Evolutionary conservation across 1,140 invertebrate species (phyloP).

Genomic region (Sitodiplosis mosellana): DNA sequence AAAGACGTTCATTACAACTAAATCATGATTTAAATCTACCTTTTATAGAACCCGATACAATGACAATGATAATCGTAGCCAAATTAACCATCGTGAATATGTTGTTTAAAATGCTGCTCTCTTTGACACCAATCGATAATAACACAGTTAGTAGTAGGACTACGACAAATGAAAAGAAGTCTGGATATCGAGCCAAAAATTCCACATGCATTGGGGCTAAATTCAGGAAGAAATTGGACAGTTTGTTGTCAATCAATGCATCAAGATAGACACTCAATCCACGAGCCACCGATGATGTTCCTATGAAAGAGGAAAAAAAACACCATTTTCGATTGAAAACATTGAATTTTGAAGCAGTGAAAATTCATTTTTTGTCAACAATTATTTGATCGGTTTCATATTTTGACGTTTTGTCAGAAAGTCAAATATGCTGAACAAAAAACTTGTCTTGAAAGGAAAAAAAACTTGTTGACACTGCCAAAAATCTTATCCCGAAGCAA

Average conservation of each 20-base stretch:
- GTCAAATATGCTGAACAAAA: too few species aligned
- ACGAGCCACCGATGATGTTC: conserved; percentile 77
- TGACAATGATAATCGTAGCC: conserved; percentile 60
- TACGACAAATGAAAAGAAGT: conserved; percentile 57
- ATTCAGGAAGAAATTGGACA: conserved; percentile 44
- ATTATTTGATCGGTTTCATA: too few species aligned
- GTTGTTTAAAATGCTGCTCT: conserved; percentile 79
- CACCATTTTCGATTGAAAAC: background rate
- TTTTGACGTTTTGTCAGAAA: background rate
- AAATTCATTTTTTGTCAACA: too few species aligned
- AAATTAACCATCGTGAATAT: conserved; percentile 78
- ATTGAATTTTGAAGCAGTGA: background rate
- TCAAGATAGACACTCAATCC: conserved; percentile 83
- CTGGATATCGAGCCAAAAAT: conserved; percentile 62
- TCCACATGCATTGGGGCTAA: conserved; percentile 49
- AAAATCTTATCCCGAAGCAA: background rate
- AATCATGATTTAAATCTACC: conserved; percentile 28
- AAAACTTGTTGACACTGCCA: too few species aligned
- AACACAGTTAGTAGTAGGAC: conserved; percentile 47
- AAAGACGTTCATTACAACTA: too few species aligned
- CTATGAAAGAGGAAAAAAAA: conserved; percentile 22
- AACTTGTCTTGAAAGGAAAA: too few species aligned
- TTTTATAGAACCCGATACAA: conserved; percentile 66
- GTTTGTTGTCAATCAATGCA: conserved; percentile 51
- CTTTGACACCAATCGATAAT: conserved; percentile 66